Evolutionary conservation across 2,113 vertebrate species (phyloP).

Genomic region (Thomomys bottae): DNA sequence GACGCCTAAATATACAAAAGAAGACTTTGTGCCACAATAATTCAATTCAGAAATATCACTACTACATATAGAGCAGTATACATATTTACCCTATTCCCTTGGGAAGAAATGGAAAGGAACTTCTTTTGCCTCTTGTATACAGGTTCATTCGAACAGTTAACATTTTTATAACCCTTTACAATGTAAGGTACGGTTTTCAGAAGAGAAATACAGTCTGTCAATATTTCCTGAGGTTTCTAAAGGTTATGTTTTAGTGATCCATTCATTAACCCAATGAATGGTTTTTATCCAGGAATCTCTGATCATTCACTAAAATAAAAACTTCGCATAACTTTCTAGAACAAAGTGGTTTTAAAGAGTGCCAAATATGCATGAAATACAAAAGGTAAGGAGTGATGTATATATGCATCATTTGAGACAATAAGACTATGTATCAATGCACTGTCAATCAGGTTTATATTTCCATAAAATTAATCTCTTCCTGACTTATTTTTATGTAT

Average conservation of each 20-base stretch:
- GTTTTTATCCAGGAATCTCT: neutral
- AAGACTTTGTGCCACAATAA: neutral
- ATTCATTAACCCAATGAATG: neutral
- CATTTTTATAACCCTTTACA: neutral
- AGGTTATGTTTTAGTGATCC: neutral
- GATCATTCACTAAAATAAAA: neutral
- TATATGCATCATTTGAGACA: too few relatives aligned
- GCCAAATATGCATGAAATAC: neutral
- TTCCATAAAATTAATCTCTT: neutral
- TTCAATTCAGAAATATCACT: neutral
- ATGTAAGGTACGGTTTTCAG: neutral
- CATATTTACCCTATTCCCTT: neutral
- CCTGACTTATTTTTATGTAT: neutral
- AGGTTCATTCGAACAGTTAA: neutral
- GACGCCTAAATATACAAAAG: neutral
- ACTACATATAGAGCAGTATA: neutral
- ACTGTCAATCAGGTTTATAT: too few relatives aligned
- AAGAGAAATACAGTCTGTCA: neutral
- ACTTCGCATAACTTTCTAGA: neutral
- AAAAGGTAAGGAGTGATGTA: too few relatives aligned
- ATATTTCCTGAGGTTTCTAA: neutral
- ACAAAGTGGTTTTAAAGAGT: neutral
- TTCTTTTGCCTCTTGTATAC: neutral
- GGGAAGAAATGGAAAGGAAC: neutral
- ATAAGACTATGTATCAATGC: too few relatives aligned